Percentiles rank a stretch among this genome's conserved stretches.
phyloP scores from a whole-genome alignment of 2,797 vertebrate species.

The Lemur catta region DNA sequence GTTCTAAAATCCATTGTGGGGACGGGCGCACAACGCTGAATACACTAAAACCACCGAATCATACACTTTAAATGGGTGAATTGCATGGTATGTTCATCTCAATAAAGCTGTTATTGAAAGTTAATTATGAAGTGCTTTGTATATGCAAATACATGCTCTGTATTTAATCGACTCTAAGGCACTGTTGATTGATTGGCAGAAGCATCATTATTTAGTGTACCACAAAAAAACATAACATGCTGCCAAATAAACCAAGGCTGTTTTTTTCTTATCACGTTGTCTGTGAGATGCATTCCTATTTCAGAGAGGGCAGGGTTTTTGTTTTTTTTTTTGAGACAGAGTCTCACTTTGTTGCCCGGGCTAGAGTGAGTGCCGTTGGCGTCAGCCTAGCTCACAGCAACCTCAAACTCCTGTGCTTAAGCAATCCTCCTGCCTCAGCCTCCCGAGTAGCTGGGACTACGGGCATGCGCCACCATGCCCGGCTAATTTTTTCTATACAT shows the following conservation, averaged over 20 bases:
- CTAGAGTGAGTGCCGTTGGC: background rate
- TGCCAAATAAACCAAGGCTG: background rate
- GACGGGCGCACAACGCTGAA: background rate
- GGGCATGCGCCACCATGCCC: background rate
- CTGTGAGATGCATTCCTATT: background rate
- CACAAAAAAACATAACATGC: background rate
- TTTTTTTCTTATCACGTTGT: background rate
- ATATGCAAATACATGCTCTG: background rate
- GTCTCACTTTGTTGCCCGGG: background rate
- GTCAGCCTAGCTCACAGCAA: no score
- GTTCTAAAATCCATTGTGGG: background rate
- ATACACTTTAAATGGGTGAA: background rate
- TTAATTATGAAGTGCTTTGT: no score
- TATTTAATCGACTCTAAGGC: background rate
- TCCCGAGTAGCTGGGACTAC: background rate
- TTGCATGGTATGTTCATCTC: background rate
- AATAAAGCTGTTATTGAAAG: background rate
- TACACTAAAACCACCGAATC: background rate
- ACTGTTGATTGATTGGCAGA: background rate
- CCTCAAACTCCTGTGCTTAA: background rate
- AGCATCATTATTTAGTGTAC: background rate
- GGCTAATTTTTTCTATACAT: no score
- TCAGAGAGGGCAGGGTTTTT: background rate
- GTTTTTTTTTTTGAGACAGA: background rate
- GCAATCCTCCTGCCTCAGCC: background rate